These are phyloP conservation scores for Myotis brandtii DNA, from an alignment of 2,113 vertebrate species.

Conservation along the genomic window DNA sequence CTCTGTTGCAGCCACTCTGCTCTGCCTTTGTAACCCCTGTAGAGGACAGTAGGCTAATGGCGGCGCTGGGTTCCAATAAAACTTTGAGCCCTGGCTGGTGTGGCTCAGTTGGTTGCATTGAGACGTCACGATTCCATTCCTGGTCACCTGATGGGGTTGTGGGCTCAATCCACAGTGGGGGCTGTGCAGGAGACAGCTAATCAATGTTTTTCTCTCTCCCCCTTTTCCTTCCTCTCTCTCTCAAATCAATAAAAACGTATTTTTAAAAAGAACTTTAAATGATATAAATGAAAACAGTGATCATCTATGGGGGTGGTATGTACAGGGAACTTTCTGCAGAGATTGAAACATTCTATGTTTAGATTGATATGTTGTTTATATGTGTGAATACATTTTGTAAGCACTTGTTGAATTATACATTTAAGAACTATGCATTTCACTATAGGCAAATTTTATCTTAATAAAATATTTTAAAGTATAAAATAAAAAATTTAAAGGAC, in stretches of 20 bases:
- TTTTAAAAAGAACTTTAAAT: background rate
- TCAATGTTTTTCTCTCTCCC: background rate
- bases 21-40: background rate
- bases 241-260: background rate
- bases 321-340: background rate
- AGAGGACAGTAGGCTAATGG: background rate
- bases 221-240: background rate
- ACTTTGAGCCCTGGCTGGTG: background rate
- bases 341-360: background rate
- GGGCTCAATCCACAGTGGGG: background rate
- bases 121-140: no score
- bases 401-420: background rate
- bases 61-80: background rate
- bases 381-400: background rate
- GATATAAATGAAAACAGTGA: background rate
- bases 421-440: background rate
- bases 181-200: background rate
- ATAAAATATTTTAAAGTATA: slow-evolving; percentile 49
- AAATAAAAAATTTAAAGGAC: background rate
- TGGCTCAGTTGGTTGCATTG: no score
- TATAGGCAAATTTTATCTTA: background rate
- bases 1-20: background rate
- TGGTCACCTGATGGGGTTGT: background rate
- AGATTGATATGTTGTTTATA: background rate
- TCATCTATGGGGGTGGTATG: background rate